Base-by-base conservation (phyloP, 2,888 invertebrate species). In the Cataglyphis livida region DNA sequence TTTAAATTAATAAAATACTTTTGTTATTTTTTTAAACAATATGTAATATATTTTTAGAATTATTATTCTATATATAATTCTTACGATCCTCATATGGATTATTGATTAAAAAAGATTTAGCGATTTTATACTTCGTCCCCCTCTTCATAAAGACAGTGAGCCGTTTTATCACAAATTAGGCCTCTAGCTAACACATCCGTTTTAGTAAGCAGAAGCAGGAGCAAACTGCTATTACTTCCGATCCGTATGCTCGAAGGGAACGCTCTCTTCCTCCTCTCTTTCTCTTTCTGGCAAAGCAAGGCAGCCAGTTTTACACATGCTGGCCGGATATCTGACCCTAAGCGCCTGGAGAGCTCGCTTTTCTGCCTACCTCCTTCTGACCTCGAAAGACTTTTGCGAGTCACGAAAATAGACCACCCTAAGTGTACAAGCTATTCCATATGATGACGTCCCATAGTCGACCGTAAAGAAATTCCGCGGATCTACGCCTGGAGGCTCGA, bases 401-500 rank as follows among this genome's bases (percentile, higher is more conserved):
- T 85, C 84, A 84, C 88, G 84, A 88, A 89, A 89, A 89, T 89
- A 88, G 89, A 89, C 83, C 87, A 86, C 82, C 85, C 84, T 62
- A 71, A 75, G 18, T 61, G 61, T 38, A n/a, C 41, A 41, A 38
- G n/a, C n/a, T 54, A 48, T 41, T 62, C n/a, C 70, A 62, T 28
- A 48, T 15, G 32, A 6, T 35, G 64, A 15, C 35, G 35, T 12
- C 35, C 48, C n/a, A 51, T n/a, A 48, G 35, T 35, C 35, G 35
- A 25, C 18, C 51, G 25, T 54, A 5, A 66, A 54, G 51, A 44
- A 66, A 76, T 76, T 76, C 35, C 66, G 18, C 64, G 25, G 21
- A 35, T 32, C 48, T 15, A 64, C 18, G 12, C 25, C 32, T 57
- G 51, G 25, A 65, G 12, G 3, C 75, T 35, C 15, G 25, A 66